phyloP scores from a whole-genome alignment of 2,888 invertebrate species.

The Graphium colonna region DNA sequence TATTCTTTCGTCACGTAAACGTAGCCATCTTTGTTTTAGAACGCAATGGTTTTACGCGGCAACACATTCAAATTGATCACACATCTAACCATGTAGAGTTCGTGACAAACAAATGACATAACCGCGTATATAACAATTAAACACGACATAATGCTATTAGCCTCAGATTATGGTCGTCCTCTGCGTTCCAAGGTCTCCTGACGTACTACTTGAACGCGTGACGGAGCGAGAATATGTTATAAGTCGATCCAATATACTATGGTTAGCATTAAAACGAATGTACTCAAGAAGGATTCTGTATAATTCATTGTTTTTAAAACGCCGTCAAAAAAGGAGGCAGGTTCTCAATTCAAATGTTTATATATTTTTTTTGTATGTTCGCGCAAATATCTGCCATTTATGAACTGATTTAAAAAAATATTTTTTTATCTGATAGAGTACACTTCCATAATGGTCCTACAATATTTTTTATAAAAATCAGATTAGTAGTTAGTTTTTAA shows the following conservation, averaged over 20 bases:
- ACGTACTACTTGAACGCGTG: conserved; percentile 13
- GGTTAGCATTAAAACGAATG: neutral
- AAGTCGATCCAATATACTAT: neutral
- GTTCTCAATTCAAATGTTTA: too few species aligned
- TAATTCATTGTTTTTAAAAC: neutral
- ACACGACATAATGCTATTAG: neutral
- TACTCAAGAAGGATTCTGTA: neutral
- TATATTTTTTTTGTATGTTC: too few species aligned
- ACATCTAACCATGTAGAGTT: neutral
- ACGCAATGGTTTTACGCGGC: neutral
- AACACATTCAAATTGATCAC: conserved; percentile 10
- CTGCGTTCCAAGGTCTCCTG: conserved; percentile 11
- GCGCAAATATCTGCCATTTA: too few species aligned
- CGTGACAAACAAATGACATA: conserved; percentile 20
- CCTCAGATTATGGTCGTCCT: conserved; percentile 9
- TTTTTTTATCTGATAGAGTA: too few species aligned
- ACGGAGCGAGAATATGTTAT: conserved; percentile 4
- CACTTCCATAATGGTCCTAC: too few species aligned
- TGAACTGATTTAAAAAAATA: too few species aligned
- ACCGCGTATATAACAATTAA: conserved; percentile 14
- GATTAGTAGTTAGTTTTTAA: too few species aligned
- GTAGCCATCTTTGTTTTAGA: neutral
- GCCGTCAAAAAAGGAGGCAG: too few species aligned
- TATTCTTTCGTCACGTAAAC: neutral
- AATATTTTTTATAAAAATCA: too few species aligned